Evolutionary conservation across 2,113 vertebrate genomes (phyloP).

Genomic region (Jacana jacana): DNA sequence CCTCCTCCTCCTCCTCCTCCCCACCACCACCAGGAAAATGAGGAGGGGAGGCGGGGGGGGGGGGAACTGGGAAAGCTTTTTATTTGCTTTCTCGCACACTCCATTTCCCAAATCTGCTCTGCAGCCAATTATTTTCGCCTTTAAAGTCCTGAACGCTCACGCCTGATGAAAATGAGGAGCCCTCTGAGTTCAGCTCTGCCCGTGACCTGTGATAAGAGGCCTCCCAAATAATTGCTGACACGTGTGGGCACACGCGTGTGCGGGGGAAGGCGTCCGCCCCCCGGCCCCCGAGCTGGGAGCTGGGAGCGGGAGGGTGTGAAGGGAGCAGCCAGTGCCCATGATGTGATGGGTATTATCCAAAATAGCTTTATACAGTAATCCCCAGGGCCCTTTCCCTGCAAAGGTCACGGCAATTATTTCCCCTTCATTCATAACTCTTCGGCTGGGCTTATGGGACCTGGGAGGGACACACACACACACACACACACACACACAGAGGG

Average conservation of each 20-base stretch:
- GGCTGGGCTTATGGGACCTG: background rate
- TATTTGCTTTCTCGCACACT: conserved; percentile 75
- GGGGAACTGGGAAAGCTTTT: conserved; percentile 52
- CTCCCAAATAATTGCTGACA: conserved; percentile 48
- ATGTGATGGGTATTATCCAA: background rate
- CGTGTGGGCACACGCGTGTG: conserved; percentile 12
- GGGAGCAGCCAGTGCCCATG: background rate
- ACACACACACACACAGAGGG: background rate
- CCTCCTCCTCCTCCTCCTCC: conserved; percentile 5
- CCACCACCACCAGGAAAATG: too few relatives aligned
- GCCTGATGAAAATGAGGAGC: conserved; percentile 68
- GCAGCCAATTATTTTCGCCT: conserved; percentile 74
- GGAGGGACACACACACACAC: too few relatives aligned
- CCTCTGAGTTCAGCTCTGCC: conserved; percentile 67
- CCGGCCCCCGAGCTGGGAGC: background rate
- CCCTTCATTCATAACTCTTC: background rate
- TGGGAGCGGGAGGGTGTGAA: background rate
- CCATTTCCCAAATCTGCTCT: conserved; percentile 74
- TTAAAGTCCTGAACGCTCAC: conserved; percentile 46
- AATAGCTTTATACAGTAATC: background rate
- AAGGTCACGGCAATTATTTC: conserved; percentile 1
- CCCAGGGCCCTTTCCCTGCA: background rate
- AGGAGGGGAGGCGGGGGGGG: background rate
- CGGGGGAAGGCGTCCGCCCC: background rate
- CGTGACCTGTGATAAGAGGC: conserved; percentile 68